Conservation (phyloP, 2,888 invertebrate species). For the Drepanosiphum platanoidis region DNA sequence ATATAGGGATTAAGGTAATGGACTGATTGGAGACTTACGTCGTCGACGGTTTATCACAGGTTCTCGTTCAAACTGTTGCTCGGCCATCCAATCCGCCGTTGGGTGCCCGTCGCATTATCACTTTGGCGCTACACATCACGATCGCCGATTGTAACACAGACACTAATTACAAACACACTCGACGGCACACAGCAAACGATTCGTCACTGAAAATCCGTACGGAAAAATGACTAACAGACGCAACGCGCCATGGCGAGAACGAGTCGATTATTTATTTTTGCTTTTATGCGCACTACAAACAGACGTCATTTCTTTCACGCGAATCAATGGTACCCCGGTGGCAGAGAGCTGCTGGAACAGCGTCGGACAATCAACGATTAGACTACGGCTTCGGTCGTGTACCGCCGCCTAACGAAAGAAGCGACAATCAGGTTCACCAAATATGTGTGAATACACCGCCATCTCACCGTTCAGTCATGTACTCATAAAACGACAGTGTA, state of each 20-base stretch:
- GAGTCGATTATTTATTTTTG: background rate
- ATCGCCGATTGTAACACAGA: background rate
- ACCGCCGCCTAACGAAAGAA: background rate
- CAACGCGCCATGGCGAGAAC: background rate
- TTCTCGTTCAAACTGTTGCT: background rate
- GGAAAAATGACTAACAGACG: background rate
- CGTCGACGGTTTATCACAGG: constrained; percentile 1
- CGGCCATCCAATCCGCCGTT: background rate
- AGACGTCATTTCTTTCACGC: background rate
- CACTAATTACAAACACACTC: too few species aligned
- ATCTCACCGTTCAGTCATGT: background rate
- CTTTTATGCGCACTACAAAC: background rate
- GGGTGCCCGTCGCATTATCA: background rate
- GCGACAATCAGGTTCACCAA: constrained; percentile 7
- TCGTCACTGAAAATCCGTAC: background rate
- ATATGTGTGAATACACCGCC: background rate
- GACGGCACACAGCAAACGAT: background rate
- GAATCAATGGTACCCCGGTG: background rate
- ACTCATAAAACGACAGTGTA: background rate
- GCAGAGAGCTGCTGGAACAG: background rate
- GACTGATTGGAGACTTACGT: background rate
- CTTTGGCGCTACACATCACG: background rate
- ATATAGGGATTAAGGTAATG: too few species aligned
- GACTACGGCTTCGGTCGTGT: background rate
- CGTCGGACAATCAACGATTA: background rate